These are phyloP conservation scores for Marasmarcha lunaedactyla DNA, from an alignment of 2,888 invertebrate genomes.

Conservation along the genomic window DNA sequence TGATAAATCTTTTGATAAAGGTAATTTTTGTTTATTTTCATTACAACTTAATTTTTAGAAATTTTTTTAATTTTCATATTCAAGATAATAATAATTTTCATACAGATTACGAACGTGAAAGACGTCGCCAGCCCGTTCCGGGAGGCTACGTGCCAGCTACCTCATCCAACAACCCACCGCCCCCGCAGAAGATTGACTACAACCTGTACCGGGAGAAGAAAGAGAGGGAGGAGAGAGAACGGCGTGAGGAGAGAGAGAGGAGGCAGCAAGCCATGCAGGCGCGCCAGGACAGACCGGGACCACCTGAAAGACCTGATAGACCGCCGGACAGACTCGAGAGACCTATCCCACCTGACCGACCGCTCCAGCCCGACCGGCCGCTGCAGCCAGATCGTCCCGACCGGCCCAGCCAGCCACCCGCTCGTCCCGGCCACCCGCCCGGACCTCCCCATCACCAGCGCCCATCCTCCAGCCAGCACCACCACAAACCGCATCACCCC, in stretches of 20 bases:
- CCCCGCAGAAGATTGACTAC: constrained; percentile 67
- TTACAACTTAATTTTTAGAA: background rate
- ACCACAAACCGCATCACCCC: constrained; percentile 37
- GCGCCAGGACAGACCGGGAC: constrained; percentile 13
- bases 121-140: constrained; percentile 46
- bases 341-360: constrained; percentile 15
- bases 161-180: constrained; percentile 36
- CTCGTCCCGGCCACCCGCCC: constrained; percentile 28
- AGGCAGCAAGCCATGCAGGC: constrained; percentile 31
- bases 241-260: constrained; percentile 43
- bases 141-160: constrained; percentile 59
- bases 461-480: constrained; percentile 27
- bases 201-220: constrained; percentile 75
- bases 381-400: constrained; percentile 17
- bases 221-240: constrained; percentile 70
- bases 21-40: constrained; percentile 20
- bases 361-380: constrained; percentile 14
- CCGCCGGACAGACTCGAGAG: constrained; percentile 10
- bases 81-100: background rate
- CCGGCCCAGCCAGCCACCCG: constrained; percentile 24
- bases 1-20: constrained; percentile 59
- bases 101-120: constrained; percentile 56
- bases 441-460: constrained; percentile 27
- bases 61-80: background rate
- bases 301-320: background rate